Conservation (phyloP, 2,888 invertebrate genomes). For the Chloroclystis v-ata region DNA sequence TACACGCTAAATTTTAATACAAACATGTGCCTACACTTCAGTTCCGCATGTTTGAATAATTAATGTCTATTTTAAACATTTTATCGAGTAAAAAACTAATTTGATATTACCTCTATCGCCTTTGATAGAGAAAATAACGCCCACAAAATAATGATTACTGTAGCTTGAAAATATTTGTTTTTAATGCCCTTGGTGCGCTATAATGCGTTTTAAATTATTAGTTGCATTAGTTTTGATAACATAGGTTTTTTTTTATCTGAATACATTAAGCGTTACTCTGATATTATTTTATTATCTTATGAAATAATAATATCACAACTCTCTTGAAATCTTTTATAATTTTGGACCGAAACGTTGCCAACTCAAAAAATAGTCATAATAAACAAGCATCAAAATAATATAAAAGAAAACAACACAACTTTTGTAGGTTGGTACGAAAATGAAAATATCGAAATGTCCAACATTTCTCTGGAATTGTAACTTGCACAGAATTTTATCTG, state of each 20-base stretch:
- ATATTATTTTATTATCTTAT: no score
- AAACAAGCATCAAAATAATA: no score
- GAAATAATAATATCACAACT: no score
- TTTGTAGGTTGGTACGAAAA: no score
- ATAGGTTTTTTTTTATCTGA: not conserved
- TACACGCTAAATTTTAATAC: slow-evolving; percentile 9
- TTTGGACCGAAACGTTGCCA: no score
- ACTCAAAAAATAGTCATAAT: no score
- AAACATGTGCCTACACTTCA: slow-evolving; percentile 7
- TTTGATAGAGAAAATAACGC: slow-evolving; percentile 19
- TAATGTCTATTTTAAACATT: not conserved
- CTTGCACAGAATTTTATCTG: slow-evolving; percentile 26
- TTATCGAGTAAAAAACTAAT: slow-evolving; percentile 17
- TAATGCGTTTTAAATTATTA: slow-evolving; percentile 18
- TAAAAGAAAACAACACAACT: no score
- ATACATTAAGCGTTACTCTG: no score
- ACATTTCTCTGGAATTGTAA: not conserved
- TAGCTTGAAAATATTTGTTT: slow-evolving; percentile 16
- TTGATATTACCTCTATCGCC: slow-evolving; percentile 12
- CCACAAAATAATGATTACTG: slow-evolving; percentile 17
- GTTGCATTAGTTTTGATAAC: slow-evolving; percentile 4
- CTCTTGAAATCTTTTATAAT: no score
- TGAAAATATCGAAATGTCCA: slow-evolving; percentile 1
- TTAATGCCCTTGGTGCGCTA: slow-evolving; percentile 6
- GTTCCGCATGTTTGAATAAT: slow-evolving; percentile 29